These are phyloP conservation scores for Salvelinus alpinus DNA, from an alignment of 2,113 vertebrate genomes.

Conservation along the genomic window DNA sequence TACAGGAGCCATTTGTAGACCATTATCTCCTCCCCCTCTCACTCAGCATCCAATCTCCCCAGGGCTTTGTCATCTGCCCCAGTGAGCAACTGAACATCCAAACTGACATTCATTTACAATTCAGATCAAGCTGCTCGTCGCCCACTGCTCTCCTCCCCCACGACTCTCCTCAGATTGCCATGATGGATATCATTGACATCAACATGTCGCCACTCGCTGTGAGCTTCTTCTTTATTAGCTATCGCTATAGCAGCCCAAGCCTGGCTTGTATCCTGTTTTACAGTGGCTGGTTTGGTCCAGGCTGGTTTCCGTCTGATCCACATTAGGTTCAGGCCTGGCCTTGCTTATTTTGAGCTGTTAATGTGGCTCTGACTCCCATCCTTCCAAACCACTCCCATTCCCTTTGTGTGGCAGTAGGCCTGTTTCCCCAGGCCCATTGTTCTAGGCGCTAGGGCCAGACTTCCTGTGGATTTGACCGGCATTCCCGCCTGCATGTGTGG, in stretches of 20 bases:
- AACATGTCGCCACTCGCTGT: constrained; percentile 8
- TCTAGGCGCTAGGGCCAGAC: constrained; percentile 30
- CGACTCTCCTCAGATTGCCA: background rate
- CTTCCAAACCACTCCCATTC: constrained; percentile 37
- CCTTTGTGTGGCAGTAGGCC: constrained; percentile 47
- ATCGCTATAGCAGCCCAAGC: background rate
- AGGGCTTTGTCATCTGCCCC: background rate
- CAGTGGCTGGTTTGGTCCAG: background rate
- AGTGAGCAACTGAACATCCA: background rate
- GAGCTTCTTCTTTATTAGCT: background rate
- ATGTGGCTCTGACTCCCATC: constrained; percentile 30
- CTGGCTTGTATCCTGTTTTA: background rate
- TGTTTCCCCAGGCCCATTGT: constrained; percentile 59
- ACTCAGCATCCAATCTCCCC: background rate
- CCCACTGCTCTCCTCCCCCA: too few species aligned
- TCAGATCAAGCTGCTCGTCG: constrained; percentile 23
- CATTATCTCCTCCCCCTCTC: too few species aligned
- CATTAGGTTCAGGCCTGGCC: constrained; percentile 12
- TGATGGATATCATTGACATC: constrained; percentile 22
- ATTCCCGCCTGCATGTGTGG: constrained; percentile 30
- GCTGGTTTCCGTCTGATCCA: constrained; percentile 29
- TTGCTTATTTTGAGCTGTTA: constrained; percentile 44
- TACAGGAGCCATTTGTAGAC: too few species aligned
- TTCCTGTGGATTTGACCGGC: constrained; percentile 60
- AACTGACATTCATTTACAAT: constrained; percentile 32